Evolutionary conservation across 1,140 invertebrate genomes (phyloP).

Genomic region (Chrysomallon squamiferum): DNA sequence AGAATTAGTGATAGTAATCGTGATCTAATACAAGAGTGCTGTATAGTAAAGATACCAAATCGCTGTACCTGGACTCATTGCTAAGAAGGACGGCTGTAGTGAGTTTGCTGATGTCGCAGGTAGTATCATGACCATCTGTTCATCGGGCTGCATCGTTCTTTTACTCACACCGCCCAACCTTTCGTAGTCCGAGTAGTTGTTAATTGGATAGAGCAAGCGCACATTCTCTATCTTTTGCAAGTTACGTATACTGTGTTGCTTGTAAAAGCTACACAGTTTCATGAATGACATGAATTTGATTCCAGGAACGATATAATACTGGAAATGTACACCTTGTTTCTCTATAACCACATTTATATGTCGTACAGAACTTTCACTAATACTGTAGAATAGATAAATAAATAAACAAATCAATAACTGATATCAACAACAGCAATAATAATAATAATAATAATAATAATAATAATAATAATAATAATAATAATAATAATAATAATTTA

Average conservation of each 20-base stretch:
- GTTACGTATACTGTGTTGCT: not conserved
- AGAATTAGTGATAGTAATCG: no score
- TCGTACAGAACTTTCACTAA: not conserved
- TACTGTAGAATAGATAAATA: not conserved
- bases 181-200: not conserved
- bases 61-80: no score
- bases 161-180: no score
- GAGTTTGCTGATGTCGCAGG: no score
- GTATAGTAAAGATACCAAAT: no score
- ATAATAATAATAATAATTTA: no score
- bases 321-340: not conserved
- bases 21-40: no score
- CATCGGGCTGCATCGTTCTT: no score
- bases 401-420: not conserved
- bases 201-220: not conserved
- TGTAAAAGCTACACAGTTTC: not conserved
- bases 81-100: no score
- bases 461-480: not conserved
- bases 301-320: not conserved
- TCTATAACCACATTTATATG: not conserved
- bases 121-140: no score
- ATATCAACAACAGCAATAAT: not conserved
- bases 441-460: not conserved
- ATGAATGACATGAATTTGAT: not conserved
- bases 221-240: not conserved